Evolutionary conservation across 2,888 invertebrate genomes (phyloP).

Genomic region (Schizaphis graminum): DNA sequence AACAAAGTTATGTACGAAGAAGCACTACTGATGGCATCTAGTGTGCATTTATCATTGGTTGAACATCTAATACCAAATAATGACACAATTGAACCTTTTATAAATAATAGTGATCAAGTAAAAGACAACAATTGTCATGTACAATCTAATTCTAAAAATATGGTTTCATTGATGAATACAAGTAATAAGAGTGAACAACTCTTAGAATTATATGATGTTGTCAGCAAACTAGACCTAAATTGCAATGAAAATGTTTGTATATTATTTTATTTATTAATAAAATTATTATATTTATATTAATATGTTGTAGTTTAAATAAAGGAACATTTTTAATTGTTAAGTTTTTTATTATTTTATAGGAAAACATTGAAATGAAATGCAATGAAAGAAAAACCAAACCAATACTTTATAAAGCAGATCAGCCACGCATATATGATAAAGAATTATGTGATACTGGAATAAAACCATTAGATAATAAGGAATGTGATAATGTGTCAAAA

Average conservation of each 20-base stretch:
- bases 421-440: neutral
- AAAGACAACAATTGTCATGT: neutral
- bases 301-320: neutral
- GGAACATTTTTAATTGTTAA: neutral
- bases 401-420: neutral
- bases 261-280: neutral
- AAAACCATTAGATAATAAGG: neutral
- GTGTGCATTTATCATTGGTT: neutral
- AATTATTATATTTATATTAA: neutral
- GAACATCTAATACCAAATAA: neutral
- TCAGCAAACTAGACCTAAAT: neutral
- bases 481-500: slow-evolving; percentile 10
- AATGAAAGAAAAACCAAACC: neutral
- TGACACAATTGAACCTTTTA: neutral
- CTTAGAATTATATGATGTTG: slow-evolving; percentile 20
- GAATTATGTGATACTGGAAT: neutral
- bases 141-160: neutral
- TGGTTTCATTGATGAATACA: neutral
- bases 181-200: slow-evolving; percentile 40
- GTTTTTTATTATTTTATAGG: slow-evolving; percentile 26
- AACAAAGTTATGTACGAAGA: slow-evolving; percentile 50
- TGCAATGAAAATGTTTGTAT: slow-evolving; percentile 24
- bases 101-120: neutral
- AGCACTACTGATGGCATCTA: slow-evolving; percentile 41
- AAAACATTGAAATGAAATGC: slow-evolving; percentile 1